Evolutionary conservation across 2,113 vertebrate genomes (phyloP), one percentile per base, ranked within the genome.

Genomic region (Oncorhynchus tshawytscha): DNA sequence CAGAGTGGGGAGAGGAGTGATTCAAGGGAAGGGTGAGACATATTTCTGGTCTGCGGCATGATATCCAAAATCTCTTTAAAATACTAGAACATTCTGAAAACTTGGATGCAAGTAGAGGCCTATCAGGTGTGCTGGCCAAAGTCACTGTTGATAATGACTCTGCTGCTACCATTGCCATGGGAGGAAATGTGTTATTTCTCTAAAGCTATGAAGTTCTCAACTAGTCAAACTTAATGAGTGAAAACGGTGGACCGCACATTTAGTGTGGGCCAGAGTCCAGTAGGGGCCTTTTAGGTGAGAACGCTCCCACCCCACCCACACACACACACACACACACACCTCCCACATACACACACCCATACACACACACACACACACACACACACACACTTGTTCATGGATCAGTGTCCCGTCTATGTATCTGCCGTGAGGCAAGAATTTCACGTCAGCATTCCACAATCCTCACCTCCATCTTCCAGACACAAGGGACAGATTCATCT

Each of bases 401-500:
- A 81, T 78, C n/a, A 9, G 39, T 39, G 39, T 39, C 39, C 34
- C 8, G 27, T 39, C 39, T 39, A 8, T 39, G 39, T 39, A 66
- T 75, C 75, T 74, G 34, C 22, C 27, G 31, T 24, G 57, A 48
- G 18, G 48, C 69, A 73, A 88, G 81, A 86, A 85, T 92, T 92
- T 93, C 92, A 85, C 89, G 83, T 59, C 20, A 24, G 5, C 45
- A 27, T 71, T 75, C 76, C 4, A 92, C 73, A 93, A 90, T 89
- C 81, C 89, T 67, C 92, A 88, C 76, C 74, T 88, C 74, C 64
- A 73, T 75, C 86, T 68, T 84, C 64, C 66, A 84, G 75, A 80
- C 85, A 90, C 89, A 91, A 85, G 74, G 80, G 75, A 81, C 78
- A 84, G 70, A 89, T 91, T 85, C 84, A 88, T 86, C 72, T 78